Conservation (phyloP, 2,797 vertebrate genomes). For the Paramormyrops hopkinsi region DNA sequence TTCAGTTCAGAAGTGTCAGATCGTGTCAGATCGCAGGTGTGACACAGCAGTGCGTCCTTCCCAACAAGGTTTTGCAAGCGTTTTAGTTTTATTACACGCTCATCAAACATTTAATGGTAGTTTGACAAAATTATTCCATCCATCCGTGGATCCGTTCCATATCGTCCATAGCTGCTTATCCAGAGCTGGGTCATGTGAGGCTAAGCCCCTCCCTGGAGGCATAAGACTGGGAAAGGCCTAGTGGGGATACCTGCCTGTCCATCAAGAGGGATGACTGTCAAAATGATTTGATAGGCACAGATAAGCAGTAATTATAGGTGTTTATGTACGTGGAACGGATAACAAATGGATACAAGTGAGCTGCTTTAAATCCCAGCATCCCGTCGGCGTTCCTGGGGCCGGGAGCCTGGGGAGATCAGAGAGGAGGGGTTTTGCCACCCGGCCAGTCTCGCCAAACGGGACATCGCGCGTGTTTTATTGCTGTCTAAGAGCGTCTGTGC, state of each 20-base stretch:
- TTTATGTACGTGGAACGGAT: neutral
- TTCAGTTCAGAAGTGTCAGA: neutral
- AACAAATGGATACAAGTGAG: neutral
- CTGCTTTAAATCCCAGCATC: neutral
- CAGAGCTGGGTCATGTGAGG: neutral
- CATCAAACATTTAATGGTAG: neutral
- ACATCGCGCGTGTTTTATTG: neutral
- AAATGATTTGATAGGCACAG: neutral
- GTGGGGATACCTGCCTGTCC: neutral
- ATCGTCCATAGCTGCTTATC: neutral
- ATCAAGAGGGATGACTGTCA: neutral
- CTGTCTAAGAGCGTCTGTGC: neutral
- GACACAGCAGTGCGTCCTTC: neutral
- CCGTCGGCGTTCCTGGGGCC: neutral
- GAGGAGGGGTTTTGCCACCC: neutral
- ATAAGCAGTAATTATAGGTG: neutral
- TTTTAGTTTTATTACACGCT: conserved; percentile 5
- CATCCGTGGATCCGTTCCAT: neutral
- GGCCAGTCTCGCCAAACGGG: neutral
- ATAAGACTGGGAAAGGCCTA: neutral
- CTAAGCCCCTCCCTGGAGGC: neutral
- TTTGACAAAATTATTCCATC: neutral
- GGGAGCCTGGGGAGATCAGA: neutral
- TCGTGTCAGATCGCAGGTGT: neutral
- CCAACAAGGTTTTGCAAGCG: neutral